Percentiles rank a stretch among this genome's conserved stretches.
phyloP scores from a whole-genome alignment of 2,797 vertebrate species.

The Cossypha dichroa region DNA sequence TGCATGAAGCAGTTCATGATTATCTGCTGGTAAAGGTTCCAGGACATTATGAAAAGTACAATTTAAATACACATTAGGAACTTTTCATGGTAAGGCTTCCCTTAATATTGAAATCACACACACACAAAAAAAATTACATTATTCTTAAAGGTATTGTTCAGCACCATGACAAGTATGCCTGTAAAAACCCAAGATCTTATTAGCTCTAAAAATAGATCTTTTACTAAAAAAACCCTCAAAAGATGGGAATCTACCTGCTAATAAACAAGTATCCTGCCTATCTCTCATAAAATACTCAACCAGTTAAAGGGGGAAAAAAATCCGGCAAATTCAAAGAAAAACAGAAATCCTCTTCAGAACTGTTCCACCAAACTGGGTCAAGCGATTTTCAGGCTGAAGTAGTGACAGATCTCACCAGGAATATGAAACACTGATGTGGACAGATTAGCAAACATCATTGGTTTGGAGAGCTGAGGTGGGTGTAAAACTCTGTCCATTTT shows the following conservation, averaged over 20 bases:
- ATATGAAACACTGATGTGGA: not conserved
- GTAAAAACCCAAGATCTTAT: not conserved
- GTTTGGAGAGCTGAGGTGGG: not conserved
- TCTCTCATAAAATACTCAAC: not conserved
- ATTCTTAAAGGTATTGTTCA: not conserved
- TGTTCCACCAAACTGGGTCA: not conserved
- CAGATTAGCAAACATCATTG: not conserved
- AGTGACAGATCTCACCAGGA: not conserved
- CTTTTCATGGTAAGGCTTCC: not conserved
- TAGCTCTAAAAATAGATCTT: not conserved
- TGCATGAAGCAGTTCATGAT: accelerated
- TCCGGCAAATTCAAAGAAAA: not conserved
- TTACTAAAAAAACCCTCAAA: not conserved
- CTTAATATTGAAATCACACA: not conserved
- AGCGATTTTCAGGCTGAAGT: not conserved
- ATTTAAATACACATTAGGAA: not conserved
- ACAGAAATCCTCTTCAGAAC: not conserved
- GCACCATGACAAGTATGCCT: not conserved
- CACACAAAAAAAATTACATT: not conserved
- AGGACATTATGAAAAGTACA: not conserved
- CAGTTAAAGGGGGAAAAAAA: not conserved
- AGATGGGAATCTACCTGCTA: not conserved
- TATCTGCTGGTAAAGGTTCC: not conserved
- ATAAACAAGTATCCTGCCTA: not conserved
- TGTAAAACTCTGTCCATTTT: not conserved